These are phyloP conservation scores for Spilogale gracilis DNA, from an alignment of 2,113 vertebrate genomes.

Conservation along the genomic window DNA sequence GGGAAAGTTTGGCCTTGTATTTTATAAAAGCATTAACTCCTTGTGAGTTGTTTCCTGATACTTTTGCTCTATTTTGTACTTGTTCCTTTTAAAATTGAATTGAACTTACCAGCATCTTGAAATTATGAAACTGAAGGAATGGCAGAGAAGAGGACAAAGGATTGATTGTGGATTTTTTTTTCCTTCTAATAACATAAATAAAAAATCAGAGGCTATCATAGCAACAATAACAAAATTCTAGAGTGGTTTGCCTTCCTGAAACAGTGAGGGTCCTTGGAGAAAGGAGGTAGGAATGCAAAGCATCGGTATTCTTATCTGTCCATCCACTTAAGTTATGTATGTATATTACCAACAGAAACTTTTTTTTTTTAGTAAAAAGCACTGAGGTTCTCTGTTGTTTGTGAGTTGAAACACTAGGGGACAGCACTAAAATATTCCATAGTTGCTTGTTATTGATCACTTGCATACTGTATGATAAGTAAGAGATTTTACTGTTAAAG, in stretches of 20 bases:
- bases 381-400: slow-evolving; percentile 76
- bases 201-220: neutral
- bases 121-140: slow-evolving; percentile 19
- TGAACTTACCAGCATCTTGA: neutral
- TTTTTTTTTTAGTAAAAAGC: neutral
- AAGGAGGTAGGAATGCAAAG: neutral
- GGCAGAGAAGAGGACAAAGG: neutral
- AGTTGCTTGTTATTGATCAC: slow-evolving; percentile 76
- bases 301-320: neutral
- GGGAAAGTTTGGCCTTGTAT: neutral
- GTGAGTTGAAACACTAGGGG: slow-evolving; percentile 84
- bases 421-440: slow-evolving; percentile 84
- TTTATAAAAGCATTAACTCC: neutral
- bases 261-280: neutral
- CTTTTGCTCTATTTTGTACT: neutral
- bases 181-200: neutral
- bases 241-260: neutral
- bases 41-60: slow-evolving; percentile 3
- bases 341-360: neutral
- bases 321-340: neutral
- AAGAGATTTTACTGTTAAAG: slow-evolving; percentile 49
- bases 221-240: neutral
- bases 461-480: slow-evolving; percentile 47
- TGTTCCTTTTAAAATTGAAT: slow-evolving; percentile 9
- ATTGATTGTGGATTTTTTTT: neutral